These are phyloP conservation scores for Anguilla japonica DNA, from an alignment of 2,113 vertebrate genomes.

Conservation along the genomic window DNA sequence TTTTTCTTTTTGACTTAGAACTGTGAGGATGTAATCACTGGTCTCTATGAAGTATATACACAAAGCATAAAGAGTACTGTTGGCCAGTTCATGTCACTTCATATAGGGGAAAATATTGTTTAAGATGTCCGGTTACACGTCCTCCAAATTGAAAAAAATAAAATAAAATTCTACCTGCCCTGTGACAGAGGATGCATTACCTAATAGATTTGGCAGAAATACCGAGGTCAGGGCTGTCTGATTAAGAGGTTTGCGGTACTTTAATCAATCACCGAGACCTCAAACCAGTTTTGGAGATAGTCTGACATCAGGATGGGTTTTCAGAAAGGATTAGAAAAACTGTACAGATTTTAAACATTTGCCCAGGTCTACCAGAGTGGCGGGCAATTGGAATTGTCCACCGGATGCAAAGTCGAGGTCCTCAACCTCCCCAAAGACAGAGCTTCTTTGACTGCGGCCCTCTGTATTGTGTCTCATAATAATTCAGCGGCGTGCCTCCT, in stretches of 20 bases:
- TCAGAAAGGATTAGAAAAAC: slow-evolving; percentile 74
- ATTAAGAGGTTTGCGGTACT: slow-evolving; percentile 73
- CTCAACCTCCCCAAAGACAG: slow-evolving; percentile 24
- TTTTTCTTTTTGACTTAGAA: too few relatives aligned
- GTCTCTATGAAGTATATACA: too few relatives aligned
- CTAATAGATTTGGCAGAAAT: slow-evolving; percentile 75
- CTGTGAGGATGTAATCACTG: too few relatives aligned
- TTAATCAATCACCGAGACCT: slow-evolving; percentile 75
- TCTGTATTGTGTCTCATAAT: background rate
- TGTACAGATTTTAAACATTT: slow-evolving; percentile 63
- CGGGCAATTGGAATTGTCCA: slow-evolving; percentile 47
- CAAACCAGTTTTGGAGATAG: slow-evolving; percentile 70
- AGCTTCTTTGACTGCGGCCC: background rate
- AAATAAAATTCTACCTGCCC: slow-evolving; percentile 45
- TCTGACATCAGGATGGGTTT: slow-evolving; percentile 71
- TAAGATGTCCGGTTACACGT: background rate
- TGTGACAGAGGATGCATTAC: slow-evolving; percentile 74
- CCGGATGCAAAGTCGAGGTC: slow-evolving; percentile 54
- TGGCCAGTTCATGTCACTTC: background rate
- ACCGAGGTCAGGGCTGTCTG: slow-evolving; percentile 59
- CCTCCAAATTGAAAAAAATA: slow-evolving; percentile 9
- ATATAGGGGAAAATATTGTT: background rate
- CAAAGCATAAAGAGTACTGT: too few relatives aligned
- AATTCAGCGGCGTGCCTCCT: background rate
- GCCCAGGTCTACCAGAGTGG: slow-evolving; percentile 42